Conservation (phyloP, 2,113 vertebrate genomes). For the Microcebus jonahi region DNA sequence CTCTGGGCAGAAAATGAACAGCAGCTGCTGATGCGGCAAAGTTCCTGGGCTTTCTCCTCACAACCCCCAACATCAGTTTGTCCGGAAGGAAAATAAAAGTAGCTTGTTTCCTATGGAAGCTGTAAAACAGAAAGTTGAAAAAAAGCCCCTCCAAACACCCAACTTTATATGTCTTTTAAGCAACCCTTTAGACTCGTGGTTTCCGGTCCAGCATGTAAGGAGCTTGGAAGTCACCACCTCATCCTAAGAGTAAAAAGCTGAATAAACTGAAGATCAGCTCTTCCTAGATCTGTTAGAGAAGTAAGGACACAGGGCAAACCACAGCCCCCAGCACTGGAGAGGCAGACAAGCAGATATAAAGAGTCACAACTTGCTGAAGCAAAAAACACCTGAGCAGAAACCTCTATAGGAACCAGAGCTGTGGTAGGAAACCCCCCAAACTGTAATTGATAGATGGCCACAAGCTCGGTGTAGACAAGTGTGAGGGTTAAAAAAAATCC, state of each 20-base stretch:
- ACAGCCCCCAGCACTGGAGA: background rate
- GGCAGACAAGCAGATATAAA: background rate
- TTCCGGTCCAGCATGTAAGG: background rate
- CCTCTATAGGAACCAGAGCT: background rate
- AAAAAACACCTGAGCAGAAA: background rate
- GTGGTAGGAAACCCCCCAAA: background rate
- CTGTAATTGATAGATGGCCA: background rate
- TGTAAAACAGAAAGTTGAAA: constrained; percentile 5
- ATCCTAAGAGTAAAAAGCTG: background rate
- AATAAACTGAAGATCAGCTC: background rate
- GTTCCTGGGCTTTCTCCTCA: background rate
- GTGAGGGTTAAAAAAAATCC: background rate
- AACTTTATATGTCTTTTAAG: background rate
- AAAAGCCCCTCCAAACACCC: background rate
- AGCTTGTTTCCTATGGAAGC: background rate
- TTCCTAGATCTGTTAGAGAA: background rate
- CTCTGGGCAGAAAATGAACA: background rate
- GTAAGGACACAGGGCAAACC: background rate
- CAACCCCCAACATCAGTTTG: background rate
- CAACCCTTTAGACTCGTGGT: background rate
- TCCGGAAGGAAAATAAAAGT: constrained; percentile 20
- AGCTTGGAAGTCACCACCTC: background rate
- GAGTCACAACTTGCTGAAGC: background rate
- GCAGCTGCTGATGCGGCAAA: background rate
- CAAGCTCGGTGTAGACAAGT: background rate